Conservation (phyloP, 2,113 vertebrate genomes). For the Brienomyrus brachyistius region DNA sequence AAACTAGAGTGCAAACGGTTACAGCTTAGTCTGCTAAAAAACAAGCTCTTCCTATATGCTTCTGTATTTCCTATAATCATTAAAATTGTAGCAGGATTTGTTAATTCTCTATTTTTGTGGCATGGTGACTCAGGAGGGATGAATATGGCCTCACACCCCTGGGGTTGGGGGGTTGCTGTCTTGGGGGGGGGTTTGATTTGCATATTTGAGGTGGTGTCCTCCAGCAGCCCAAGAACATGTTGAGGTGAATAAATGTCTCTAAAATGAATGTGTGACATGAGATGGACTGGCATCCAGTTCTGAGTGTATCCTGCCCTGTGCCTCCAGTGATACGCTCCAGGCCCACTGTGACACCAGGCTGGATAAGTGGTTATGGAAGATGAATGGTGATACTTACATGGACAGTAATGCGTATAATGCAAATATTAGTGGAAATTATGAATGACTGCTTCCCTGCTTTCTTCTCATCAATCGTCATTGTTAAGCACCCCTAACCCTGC, state of each 20-base stretch:
- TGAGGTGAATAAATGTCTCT: background rate
- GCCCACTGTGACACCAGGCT: background rate
- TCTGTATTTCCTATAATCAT: background rate
- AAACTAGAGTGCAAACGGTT: background rate
- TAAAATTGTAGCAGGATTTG: background rate
- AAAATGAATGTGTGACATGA: background rate
- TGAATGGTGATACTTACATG: background rate
- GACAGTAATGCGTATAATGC: background rate
- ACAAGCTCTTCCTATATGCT: background rate
- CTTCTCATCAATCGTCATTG: background rate
- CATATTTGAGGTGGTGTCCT: background rate
- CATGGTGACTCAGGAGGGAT: background rate
- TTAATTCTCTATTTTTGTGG: background rate
- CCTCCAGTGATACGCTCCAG: background rate
- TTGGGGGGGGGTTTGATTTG: background rate
- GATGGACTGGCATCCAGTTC: background rate
- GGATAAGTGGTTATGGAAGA: background rate
- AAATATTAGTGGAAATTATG: slow-evolving; percentile 3
- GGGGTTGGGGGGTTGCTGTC: background rate
- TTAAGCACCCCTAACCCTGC: background rate
- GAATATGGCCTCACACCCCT: background rate
- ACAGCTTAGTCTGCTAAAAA: background rate
- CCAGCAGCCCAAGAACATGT: background rate
- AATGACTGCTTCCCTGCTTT: background rate
- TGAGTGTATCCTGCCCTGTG: background rate